A percentile compares a stretch with the other conserved stretches of the same genome.
phyloP scores from a whole-genome alignment of 2,888 invertebrate genomes.

The Pterobdella sp. region DNA sequence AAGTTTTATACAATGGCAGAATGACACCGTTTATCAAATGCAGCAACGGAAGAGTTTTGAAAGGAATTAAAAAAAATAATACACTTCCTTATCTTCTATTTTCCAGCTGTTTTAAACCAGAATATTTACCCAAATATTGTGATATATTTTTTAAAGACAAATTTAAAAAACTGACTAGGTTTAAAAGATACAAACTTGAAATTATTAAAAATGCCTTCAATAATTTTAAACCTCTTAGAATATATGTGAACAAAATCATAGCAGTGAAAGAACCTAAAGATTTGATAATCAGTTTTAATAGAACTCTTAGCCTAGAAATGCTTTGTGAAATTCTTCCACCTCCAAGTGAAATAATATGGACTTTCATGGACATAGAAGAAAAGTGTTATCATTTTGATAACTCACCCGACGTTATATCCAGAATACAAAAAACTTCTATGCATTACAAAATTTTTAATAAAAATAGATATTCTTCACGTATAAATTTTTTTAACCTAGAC shows the following conservation, averaged over 20 bases:
- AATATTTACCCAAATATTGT: background rate
- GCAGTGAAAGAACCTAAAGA: constrained; percentile 7
- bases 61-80: background rate
- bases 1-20: background rate
- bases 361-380: constrained; percentile 10
- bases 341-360: constrained; percentile 2
- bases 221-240: background rate
- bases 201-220: background rate
- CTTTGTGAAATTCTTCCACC: constrained; percentile 10
- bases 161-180: background rate
- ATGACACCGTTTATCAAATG: constrained; percentile 17
- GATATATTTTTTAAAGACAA: constrained; percentile 1
- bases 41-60: background rate
- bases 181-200: constrained; percentile 1
- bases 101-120: constrained; percentile 13
- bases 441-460: background rate
- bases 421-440: background rate
- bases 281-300: background rate
- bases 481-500: constrained; percentile 3
- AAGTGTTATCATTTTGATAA: constrained; percentile 7
- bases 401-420: background rate
- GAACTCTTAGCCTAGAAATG: background rate
- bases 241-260: background rate
- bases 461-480: background rate
- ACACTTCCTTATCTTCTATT: background rate